Percentiles rank a stretch among this genome's conserved stretches.
These are phyloP conservation scores for Meloidogyne hapla DNA, from an alignment of 1,140 invertebrate genomes.

Conservation along the genomic window DNA sequence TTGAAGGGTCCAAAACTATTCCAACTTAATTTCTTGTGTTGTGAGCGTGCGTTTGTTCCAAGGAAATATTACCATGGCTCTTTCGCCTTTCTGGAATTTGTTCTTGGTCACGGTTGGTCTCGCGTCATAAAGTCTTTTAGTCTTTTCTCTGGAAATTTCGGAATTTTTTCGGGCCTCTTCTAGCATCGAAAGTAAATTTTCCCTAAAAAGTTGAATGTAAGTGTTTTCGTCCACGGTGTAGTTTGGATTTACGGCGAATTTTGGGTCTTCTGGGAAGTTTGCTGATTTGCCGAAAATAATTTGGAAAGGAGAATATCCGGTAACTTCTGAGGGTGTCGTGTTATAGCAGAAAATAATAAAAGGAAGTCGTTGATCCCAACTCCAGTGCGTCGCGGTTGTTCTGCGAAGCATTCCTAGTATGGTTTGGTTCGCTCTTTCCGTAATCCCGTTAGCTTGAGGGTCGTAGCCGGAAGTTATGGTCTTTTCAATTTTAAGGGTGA, in stretches of 20 bases:
- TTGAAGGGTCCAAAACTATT: background rate
- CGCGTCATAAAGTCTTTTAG: background rate
- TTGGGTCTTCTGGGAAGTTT: background rate
- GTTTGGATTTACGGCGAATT: background rate
- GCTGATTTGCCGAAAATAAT: background rate
- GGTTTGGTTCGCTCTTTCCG: background rate
- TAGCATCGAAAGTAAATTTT: slow-evolving; percentile 4
- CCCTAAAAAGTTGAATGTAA: slow-evolving; percentile 7
- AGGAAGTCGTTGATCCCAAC: background rate
- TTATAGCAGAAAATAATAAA: background rate
- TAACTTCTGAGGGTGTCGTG: background rate
- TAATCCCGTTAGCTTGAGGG: background rate
- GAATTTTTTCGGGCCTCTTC: slow-evolving; percentile 14
- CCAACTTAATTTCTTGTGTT: background rate
- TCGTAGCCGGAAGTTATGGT: slow-evolving; percentile 8
- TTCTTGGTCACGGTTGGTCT: background rate
- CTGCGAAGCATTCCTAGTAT: background rate
- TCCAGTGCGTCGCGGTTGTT: background rate
- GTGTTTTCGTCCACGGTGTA: slow-evolving; percentile 5
- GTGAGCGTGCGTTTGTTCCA: background rate
- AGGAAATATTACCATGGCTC: slow-evolving; percentile 1
- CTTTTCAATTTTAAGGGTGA: background rate
- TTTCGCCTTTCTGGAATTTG: background rate
- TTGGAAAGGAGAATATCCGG: background rate
- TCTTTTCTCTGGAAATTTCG: background rate